Evolutionary conservation across 2,888 invertebrate genomes (phyloP).

Genomic region (Agriopis leucophaearia): DNA sequence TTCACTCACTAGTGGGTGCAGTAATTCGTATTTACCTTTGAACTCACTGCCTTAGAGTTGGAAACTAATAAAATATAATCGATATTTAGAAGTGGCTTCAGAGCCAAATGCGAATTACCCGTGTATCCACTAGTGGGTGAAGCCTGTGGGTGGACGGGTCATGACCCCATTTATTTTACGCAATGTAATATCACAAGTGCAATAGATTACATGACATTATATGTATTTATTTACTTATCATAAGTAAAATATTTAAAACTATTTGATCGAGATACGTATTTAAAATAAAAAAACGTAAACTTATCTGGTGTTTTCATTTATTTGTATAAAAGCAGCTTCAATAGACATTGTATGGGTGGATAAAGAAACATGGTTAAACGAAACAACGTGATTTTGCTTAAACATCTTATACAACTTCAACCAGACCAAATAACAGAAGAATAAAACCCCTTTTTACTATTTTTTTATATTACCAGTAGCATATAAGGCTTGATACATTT

Average conservation of each 20-base stretch:
- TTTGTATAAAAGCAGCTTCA: conserved; percentile 27
- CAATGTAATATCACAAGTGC: conserved; percentile 3
- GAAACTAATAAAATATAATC: too few relatives aligned
- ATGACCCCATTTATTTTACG: not conserved
- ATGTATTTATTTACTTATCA: conserved; percentile 8
- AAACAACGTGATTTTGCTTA: conserved; percentile 5
- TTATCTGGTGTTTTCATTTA: conserved; percentile 24
- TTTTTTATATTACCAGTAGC: too few relatives aligned
- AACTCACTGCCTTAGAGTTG: too few relatives aligned
- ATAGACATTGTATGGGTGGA: conserved; percentile 7
- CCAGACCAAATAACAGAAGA: too few relatives aligned
- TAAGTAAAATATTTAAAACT: conserved; percentile 9
- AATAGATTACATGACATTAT: not conserved
- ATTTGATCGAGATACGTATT: conserved; percentile 17
- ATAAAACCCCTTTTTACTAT: too few relatives aligned
- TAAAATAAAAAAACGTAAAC: conserved; percentile 19
- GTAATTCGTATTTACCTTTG: too few relatives aligned
- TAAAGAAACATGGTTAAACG: conserved; percentile 3
- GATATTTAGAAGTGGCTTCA: too few relatives aligned
- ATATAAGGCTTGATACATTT: too few relatives aligned
- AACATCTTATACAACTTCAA: not conserved
- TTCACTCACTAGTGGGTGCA: too few relatives aligned
- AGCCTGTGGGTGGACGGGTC: too few relatives aligned
- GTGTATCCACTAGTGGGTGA: too few relatives aligned
- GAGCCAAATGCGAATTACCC: too few relatives aligned